Evolutionary conservation across 2,888 invertebrate genomes (phyloP), one percentile per base, ranked within the genome.

Genomic region (Graphium colonna): DNA sequence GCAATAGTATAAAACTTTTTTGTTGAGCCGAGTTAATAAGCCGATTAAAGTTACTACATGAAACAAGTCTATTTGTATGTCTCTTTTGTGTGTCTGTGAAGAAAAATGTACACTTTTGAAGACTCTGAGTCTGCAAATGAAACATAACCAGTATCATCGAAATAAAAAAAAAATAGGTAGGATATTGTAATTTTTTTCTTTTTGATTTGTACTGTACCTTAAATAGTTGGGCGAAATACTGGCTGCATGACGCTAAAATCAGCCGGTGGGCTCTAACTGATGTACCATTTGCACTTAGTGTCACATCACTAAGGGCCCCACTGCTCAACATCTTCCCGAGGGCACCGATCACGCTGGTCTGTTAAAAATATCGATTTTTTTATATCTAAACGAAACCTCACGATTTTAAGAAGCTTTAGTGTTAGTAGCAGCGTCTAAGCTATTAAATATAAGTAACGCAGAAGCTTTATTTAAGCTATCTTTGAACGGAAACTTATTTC

Each of bases 181-280:
- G n/a, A n/a, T n/a, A n/a, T n/a, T n/a, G n/a, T n/a, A n/a, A n/a
- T n/a, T n/a, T n/a, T n/a, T n/a, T n/a, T n/a, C n/a, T n/a, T 21
- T 15, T 9, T 38, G 1, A 21, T n/a, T 15, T 26, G 18, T 13
- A 12, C 10, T 5, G 55, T 80, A 94, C 95, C 93, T 94, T 94
- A 87, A 97, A 96, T 59, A 97, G 89, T 71, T 96, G 95, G 67
- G 96, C 94, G 80, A 97, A 97, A 86, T 97, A 97, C 63, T 94
- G 94, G 82, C 97, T 97, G 85, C 97, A 97, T 60, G 96, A 95
- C 18, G 97, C 97, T 52, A 97, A 88, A 47, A 97, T 95, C 48
- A 97, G 92, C 69, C 94, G 92, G 81, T 97, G 97, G 1, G 97
- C 97, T 67, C 94, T 94, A 62, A 97, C 90, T n/a, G 94, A 93